Base-by-base conservation (phyloP, 2,888 invertebrate species). In the Drosophila colorata region DNA sequence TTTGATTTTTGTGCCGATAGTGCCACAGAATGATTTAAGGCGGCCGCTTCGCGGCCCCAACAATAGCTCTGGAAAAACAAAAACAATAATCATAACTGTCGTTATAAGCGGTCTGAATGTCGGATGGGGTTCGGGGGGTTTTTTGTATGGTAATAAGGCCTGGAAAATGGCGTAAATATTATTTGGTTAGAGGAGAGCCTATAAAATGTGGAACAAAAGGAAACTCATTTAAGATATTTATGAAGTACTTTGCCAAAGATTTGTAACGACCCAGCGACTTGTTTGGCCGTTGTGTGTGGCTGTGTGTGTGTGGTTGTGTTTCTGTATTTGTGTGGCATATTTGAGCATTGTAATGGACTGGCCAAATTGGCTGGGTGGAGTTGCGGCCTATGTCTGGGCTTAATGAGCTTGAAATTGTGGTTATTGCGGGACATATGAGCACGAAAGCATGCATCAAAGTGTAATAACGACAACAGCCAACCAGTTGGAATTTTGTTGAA, bases 1-100 rank as follows among this genome's bases (percentile, higher is more conserved):
- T 87, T 85, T 87, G 86, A 87, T 85, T 79, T 69, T 87, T 75
- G 83, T 74, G 70, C 83, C 81, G 86, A 86, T 86, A 87, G 66
- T 78, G 86, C 83, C 88, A 83, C 64, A 72, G 71, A 74, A 86
- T 86, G 85, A 87, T 87, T 86, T 86, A 87, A 76, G 81, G 68
- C 63, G 59, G 43, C 49, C 43, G 37, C 48, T 52, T 38, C 35
- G 25, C 11, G 7, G 33, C 20, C 28, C 56, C 37, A 48, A 33
- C 20, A 41, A 38, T 31, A 58, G 31, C 33, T 4, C 20, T 13
- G 13, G 31, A 44, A 40, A 51, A 69, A 75, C 49, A 66, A 80
- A 80, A 81, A 81, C 78, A 84, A 84, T 80, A 81, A 84, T 78
- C 81, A 84, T 76, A 81, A 80, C 74, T 78, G 78, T 70, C 73